Conservation (phyloP, 2,888 invertebrate species). For the Mythimna pallens region DNA sequence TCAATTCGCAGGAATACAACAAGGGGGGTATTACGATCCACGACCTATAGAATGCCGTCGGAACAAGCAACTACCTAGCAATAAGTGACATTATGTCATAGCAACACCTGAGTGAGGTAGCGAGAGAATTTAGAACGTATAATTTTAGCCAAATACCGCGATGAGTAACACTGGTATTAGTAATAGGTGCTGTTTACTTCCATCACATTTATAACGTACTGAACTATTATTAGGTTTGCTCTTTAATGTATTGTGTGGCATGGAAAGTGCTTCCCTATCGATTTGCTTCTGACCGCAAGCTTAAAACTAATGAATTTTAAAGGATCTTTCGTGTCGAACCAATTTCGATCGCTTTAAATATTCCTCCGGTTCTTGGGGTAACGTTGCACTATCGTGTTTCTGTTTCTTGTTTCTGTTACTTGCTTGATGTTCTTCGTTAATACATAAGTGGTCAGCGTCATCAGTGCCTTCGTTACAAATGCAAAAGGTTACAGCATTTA, state of each 20-base stretch:
- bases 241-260: slow-evolving; percentile 26
- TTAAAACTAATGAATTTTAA: slow-evolving; percentile 17
- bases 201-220: slow-evolving; percentile 63
- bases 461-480: background rate
- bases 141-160: slow-evolving; percentile 85
- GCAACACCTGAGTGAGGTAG: slow-evolving; percentile 77
- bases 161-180: slow-evolving; percentile 79
- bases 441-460: slow-evolving; percentile 3
- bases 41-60: slow-evolving; percentile 12
- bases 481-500: background rate
- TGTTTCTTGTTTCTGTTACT: background rate
- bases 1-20: background rate
- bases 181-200: slow-evolving; percentile 59
- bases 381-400: background rate
- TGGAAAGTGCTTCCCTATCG: slow-evolving; percentile 5
- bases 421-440: background rate
- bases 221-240: slow-evolving; percentile 47
- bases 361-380: background rate
- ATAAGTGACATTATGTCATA: slow-evolving; percentile 51
- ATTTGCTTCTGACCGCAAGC: background rate
- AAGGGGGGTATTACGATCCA: slow-evolving; percentile 19
- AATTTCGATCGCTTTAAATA: slow-evolving; percentile 1
- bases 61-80: slow-evolving; percentile 16
- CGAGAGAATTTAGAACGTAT: slow-evolving; percentile 83
- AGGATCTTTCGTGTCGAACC: background rate